Conservation (phyloP, 2,113 vertebrate genomes). For the Engystomops pustulosus region DNA sequence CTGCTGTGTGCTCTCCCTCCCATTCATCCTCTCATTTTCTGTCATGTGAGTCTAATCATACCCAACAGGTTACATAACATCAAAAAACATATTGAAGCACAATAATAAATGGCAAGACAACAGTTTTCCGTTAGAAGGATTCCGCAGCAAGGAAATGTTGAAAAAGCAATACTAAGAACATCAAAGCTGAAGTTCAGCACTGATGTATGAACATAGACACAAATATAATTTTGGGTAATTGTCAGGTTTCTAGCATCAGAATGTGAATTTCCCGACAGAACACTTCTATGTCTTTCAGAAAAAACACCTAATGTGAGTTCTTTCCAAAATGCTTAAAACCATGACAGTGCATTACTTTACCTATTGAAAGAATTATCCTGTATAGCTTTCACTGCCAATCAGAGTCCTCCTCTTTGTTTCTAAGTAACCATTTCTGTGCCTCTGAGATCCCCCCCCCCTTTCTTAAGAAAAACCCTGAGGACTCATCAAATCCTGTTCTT, state of each 20-base stretch:
- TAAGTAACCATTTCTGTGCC: background rate
- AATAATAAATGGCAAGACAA: background rate
- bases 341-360: background rate
- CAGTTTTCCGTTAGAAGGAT: background rate
- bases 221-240: background rate
- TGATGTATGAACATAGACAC: background rate
- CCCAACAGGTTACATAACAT: slow-evolving; percentile 30
- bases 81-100: background rate
- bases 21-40: slow-evolving; percentile 11
- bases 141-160: background rate
- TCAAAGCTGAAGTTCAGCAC: background rate
- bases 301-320: background rate
- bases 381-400: background rate
- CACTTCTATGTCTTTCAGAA: background rate
- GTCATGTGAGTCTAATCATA: slow-evolving; percentile 21
- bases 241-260: background rate
- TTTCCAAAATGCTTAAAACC: background rate
- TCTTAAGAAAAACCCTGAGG: background rate
- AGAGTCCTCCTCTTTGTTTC: background rate
- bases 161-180: too few species aligned
- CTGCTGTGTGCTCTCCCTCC: background rate
- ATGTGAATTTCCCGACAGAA: background rate
- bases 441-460: background rate
- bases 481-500: background rate
- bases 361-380: background rate